Conservation (phyloP, 1,140 invertebrate species). For the Charaxes varanes region DNA sequence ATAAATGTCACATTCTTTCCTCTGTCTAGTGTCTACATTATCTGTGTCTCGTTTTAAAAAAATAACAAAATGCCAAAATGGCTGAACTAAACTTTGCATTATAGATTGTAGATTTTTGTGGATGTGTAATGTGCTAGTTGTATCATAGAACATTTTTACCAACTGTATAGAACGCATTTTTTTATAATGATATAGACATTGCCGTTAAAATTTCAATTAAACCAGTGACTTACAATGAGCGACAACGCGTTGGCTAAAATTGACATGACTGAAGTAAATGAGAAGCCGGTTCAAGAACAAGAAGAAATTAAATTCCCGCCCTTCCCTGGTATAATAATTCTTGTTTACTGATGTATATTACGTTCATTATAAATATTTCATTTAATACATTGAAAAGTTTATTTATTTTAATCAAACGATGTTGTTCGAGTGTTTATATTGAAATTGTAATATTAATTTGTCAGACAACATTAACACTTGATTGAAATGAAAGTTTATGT, state of each 20-base stretch:
- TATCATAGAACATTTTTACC: not conserved
- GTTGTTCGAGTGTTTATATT: too few species aligned
- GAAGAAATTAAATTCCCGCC: conserved; percentile 56
- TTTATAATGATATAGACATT: conserved; percentile 6
- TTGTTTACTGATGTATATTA: not conserved
- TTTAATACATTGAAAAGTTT: too few species aligned
- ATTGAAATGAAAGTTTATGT: too few species aligned
- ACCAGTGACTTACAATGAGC: conserved; percentile 36
- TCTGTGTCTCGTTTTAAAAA: conserved; percentile 11
- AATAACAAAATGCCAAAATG: conserved; percentile 46
- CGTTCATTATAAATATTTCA: too few species aligned
- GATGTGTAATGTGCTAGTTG: conserved; percentile 7
- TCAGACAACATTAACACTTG: too few species aligned
- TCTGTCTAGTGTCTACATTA: too few species aligned
- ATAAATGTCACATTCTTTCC: too few species aligned
- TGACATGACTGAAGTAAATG: conserved; percentile 36
- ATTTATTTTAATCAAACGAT: too few species aligned
- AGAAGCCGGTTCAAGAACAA: conserved; percentile 52
- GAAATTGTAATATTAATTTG: too few species aligned
- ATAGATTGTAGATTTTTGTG: conserved; percentile 16
- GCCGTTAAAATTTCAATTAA: not conserved
- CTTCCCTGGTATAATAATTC: conserved; percentile 41
- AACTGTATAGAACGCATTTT: not conserved
- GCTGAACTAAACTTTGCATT: conserved; percentile 29
- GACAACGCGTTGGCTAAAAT: conserved; percentile 39